phyloP scores from a whole-genome alignment of 2,888 invertebrate species.

The Keiferia lycopersicella region DNA sequence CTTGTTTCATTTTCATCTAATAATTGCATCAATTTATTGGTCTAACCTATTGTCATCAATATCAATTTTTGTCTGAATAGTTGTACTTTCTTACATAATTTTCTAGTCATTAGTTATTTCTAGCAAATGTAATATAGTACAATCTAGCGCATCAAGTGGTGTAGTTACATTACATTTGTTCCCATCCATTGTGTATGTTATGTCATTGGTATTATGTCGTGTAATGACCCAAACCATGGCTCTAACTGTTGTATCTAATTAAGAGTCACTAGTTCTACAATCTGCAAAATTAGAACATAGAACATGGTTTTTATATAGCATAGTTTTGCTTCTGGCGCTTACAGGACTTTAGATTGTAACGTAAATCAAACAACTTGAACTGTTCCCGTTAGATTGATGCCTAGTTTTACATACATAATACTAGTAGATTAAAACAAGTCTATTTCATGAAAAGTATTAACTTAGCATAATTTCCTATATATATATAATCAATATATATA shows the following conservation, averaged over 20 bases:
- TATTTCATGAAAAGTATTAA: too few species aligned
- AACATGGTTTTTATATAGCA: too few species aligned
- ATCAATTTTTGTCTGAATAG: not conserved
- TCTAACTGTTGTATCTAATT: constrained; percentile 5
- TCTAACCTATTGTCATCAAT: not conserved
- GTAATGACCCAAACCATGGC: constrained; percentile 15
- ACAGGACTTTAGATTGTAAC: too few species aligned
- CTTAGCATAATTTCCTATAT: too few species aligned
- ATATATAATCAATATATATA: too few species aligned
- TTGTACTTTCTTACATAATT: constrained; percentile 16
- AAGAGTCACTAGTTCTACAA: not conserved
- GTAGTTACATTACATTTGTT: constrained; percentile 26
- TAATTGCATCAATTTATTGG: too few species aligned
- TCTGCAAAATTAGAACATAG: too few species aligned
- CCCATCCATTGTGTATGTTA: constrained; percentile 36
- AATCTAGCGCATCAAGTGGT: constrained; percentile 14
- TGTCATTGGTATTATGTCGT: constrained; percentile 29
- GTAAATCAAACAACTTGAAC: too few species aligned
- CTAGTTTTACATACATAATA: too few species aligned
- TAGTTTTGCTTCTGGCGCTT: not conserved
- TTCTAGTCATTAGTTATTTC: not conserved
- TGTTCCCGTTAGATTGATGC: too few species aligned
- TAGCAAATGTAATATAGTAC: not conserved
- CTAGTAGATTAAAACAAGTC: too few species aligned
- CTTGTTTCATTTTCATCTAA: too few species aligned